Percentiles rank a stretch among this genome's conserved stretches.
Evolutionary conservation across 2,113 vertebrate species (phyloP).

Genomic region (Salvator merianae): DNA sequence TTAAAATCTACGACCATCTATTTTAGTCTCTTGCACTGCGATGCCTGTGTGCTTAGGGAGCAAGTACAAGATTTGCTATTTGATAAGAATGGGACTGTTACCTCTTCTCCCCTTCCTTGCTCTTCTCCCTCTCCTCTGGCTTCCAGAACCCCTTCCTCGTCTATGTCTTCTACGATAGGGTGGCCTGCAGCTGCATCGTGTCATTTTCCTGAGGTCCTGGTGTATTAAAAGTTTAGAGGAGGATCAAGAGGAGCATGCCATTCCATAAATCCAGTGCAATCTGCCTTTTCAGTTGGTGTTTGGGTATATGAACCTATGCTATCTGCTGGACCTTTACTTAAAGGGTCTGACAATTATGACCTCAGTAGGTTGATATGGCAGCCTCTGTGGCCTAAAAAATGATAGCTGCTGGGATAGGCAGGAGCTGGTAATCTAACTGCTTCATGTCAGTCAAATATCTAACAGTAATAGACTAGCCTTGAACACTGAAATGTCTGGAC

Average conservation of each 20-base stretch:
- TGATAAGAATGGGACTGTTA: neutral
- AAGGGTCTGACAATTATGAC: neutral
- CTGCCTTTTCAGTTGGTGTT: neutral
- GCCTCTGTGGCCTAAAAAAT: neutral
- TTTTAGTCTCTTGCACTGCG: neutral
- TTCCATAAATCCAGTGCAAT: neutral
- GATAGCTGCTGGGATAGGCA: neutral
- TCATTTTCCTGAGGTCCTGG: constrained; percentile 11
- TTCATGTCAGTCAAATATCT: neutral
- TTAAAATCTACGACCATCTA: neutral
- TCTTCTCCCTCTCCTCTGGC: neutral
- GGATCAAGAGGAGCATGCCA: constrained; percentile 2
- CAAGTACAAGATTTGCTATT: neutral
- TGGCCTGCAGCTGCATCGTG: neutral
- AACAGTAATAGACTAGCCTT: neutral
- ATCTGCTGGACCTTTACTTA: neutral
- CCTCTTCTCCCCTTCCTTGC: neutral
- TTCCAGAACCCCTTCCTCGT: neutral
- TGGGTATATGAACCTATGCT: neutral
- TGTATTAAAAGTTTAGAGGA: neutral
- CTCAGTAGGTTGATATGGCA: constrained; percentile 3
- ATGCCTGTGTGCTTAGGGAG: neutral
- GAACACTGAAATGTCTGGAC: too few relatives aligned
- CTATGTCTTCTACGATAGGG: neutral
- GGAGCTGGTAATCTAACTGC: neutral